Evolutionary conservation across 2,797 vertebrate species (phyloP), one percentile per base, ranked within the genome.

Genomic region (Gephyroberyx darwinii): DNA sequence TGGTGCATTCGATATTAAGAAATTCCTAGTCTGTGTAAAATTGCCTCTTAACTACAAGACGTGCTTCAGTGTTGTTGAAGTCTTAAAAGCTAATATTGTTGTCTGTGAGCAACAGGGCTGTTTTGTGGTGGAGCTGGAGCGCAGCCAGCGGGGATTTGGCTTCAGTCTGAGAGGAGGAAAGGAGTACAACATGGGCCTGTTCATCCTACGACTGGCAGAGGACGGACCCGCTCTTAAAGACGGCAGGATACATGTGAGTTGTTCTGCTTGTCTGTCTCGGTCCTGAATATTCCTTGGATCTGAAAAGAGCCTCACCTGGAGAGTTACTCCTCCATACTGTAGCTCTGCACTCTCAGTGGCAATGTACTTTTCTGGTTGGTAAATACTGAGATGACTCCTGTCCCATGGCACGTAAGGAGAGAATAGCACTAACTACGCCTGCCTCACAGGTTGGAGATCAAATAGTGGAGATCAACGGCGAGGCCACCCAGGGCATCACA

Each of bases 141-240:
- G 97, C 62, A 96, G 97, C 51, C 92, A 95, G 71, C 93, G 98
- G 0, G 98, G 98, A 39, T 99, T 99, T 39, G 98, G 98, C 53
- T 99, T 99, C 92, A 99, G 97, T 77, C 94, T 99, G 33, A 94
- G 98, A 4, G 98, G 98, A 20, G 98, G 98, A 14, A 99, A 98
- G 85, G 98, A 99, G 67, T 99, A 99, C 80, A 99, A 97, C 90
- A 99, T 99, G 98, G 98, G 97, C 1, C 90, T 99, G 33, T 99
- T 98, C 86, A 99, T 99, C 88, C 95, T 99, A 26, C 93, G 98
- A 0, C 94, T 99, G 6, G 98, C 97, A 0, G 98, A 99, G 81
- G 98, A 98, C 0, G 98, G 98, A 1, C 95, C 98, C 0, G 98
- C 98, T 7, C 93, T 97, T 30, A 96, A 94, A 65, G 97, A 99